Conservation (phyloP, 2,888 invertebrate genomes). For the Ceriagrion tenellum region DNA sequence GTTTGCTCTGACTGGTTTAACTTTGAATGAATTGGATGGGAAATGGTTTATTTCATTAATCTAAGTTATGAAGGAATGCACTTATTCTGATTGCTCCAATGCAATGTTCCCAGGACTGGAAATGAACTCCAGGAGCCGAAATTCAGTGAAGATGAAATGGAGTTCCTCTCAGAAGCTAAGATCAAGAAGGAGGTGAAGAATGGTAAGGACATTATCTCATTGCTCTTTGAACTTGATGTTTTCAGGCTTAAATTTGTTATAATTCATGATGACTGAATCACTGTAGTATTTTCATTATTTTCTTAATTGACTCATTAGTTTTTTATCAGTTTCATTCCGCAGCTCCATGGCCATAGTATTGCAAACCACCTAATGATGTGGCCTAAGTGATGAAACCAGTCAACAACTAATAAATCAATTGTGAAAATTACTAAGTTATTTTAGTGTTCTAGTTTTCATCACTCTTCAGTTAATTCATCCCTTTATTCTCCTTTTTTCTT, state of each 20-base stretch:
- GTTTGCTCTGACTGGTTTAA: neutral
- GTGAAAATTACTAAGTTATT: no score
- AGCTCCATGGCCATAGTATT: neutral
- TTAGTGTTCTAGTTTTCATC: no score
- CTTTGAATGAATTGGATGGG: neutral
- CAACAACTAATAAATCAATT: no score
- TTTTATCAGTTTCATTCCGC: constrained; percentile 17
- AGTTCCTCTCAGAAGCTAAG: constrained; percentile 81
- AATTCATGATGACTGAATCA: no score
- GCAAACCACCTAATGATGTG: no score
- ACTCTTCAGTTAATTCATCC: no score
- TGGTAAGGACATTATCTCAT: constrained; percentile 73
- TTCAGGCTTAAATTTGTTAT: no score
- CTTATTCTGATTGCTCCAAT: neutral
- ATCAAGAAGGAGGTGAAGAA: constrained; percentile 78
- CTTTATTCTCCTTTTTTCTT: no score
- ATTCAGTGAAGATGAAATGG: constrained; percentile 81
- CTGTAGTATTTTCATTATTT: no score
- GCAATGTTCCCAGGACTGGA: constrained; percentile 77
- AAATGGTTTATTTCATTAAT: neutral
- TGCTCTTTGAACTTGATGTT: no score
- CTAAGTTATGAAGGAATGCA: neutral
- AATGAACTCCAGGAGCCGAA: constrained; percentile 80
- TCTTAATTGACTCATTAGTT: no score
- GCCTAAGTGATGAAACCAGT: no score